phyloP scores from a whole-genome alignment of 2,797 vertebrate species.

The Coregonus sp. region DNA sequence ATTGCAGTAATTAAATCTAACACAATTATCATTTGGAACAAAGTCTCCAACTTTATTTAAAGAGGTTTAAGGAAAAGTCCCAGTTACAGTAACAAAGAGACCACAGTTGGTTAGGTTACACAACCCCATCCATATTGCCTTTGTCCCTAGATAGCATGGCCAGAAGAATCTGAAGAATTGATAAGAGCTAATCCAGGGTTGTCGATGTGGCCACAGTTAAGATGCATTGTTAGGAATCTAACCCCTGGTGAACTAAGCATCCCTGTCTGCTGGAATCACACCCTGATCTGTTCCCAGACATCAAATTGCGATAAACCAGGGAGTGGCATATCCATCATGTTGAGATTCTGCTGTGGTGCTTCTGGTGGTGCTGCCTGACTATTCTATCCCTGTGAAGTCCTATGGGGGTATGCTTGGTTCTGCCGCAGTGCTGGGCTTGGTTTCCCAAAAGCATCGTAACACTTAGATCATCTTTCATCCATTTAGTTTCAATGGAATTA shows the following conservation, averaged over 20 bases:
- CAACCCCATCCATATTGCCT: not conserved
- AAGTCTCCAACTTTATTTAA: conserved; percentile 1
- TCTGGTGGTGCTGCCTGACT: no score
- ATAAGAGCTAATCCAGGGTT: conserved; percentile 3
- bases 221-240: not conserved
- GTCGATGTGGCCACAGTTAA: conserved; percentile 7
- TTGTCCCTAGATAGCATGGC: not conserved
- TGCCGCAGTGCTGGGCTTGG: not conserved
- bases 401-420: no score
- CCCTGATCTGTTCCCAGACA: not conserved
- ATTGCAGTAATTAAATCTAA: not conserved
- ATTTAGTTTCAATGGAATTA: no score
- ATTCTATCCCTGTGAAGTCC: no score
- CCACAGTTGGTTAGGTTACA: not conserved
- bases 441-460: no score
- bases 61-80: not conserved
- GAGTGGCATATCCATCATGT: not conserved
- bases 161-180: conserved; percentile 12
- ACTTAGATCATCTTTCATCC: no score
- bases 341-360: no score
- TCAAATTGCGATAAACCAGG: not conserved
- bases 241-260: not conserved
- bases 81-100: not conserved
- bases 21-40: not conserved
- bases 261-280: not conserved